phyloP scores from a whole-genome alignment of 2,113 vertebrate species.

The Chlorodrepanis virens region DNA sequence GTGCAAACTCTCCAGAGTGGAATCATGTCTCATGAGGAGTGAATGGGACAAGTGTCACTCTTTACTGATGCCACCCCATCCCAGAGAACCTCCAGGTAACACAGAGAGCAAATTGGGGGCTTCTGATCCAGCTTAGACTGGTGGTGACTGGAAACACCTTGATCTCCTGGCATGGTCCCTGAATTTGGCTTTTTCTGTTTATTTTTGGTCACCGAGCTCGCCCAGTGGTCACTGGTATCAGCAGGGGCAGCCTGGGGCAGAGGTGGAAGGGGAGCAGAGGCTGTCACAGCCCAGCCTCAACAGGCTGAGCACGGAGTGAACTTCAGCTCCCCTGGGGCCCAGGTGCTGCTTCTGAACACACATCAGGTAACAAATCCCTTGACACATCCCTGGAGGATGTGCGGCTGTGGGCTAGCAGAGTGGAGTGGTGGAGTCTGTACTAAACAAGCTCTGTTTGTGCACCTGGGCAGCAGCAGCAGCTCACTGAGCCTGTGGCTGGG shows the following conservation, averaged over 20 bases:
- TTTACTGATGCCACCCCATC: not conserved
- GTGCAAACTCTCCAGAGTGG: not conserved
- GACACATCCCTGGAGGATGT: not conserved
- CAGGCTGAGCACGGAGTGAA: not conserved
- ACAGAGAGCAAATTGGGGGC: not conserved
- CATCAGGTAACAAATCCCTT: not conserved
- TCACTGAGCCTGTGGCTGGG: not conserved
- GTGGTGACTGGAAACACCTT: too few species aligned
- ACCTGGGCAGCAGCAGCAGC: not conserved
- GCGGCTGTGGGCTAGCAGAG: not conserved
- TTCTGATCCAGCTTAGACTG: too few species aligned
- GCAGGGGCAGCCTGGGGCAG: not conserved
- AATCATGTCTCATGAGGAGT: not conserved
- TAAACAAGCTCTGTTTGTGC: fast-evolving
- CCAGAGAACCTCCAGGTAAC: not conserved
- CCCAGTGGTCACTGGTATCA: fast-evolving
- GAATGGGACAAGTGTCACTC: fast-evolving
- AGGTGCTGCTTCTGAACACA: not conserved
- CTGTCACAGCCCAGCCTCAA: not conserved
- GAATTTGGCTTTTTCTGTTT: not conserved
- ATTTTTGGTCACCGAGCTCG: not conserved
- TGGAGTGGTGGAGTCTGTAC: not conserved
- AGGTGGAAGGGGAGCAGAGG: not conserved
- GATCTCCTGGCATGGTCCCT: not conserved
- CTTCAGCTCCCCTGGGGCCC: not conserved